Percentiles rank a stretch among this genome's conserved stretches.
These are phyloP conservation scores for Megalurothrips usitatus DNA, from an alignment of 2,888 invertebrate species.

Conservation along the genomic window DNA sequence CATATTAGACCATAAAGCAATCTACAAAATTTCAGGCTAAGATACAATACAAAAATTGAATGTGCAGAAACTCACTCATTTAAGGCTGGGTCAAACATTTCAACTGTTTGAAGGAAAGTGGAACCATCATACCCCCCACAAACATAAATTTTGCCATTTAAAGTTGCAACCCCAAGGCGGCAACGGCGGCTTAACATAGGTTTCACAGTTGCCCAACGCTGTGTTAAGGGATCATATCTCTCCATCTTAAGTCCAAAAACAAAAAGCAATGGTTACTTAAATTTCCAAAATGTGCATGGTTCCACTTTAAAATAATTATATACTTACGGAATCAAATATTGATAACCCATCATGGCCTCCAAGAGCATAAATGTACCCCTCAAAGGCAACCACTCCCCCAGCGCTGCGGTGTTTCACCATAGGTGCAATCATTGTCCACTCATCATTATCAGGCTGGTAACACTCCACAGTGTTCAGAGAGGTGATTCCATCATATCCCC, in stretches of 20 bases:
- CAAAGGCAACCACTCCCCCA: conserved; percentile 64
- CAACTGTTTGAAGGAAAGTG: conserved; percentile 74
- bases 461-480: conserved; percentile 78
- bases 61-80: conserved; percentile 53
- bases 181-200: conserved; percentile 79
- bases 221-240: conserved; percentile 68
- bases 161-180: conserved; percentile 73
- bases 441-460: conserved; percentile 67
- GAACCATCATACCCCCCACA: conserved; percentile 83
- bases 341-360: conserved; percentile 86
- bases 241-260: conserved; percentile 55
- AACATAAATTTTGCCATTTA: conserved; percentile 76
- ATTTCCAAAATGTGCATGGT: background rate
- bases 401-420: conserved; percentile 71
- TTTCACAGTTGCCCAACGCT: conserved; percentile 67
- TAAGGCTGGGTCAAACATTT: conserved; percentile 69
- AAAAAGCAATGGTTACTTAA: background rate
- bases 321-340: conserved; percentile 72
- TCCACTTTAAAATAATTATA: background rate
- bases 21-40: conserved; percentile 28
- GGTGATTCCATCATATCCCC: conserved; percentile 79
- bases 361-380: conserved; percentile 71
- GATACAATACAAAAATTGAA: conserved; percentile 30
- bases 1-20: conserved; percentile 28
- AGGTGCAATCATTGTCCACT: conserved; percentile 67